These are phyloP conservation scores for Sebastes trivittatus DNA, from an alignment of 2,797 vertebrate species.

Conservation along the genomic window DNA sequence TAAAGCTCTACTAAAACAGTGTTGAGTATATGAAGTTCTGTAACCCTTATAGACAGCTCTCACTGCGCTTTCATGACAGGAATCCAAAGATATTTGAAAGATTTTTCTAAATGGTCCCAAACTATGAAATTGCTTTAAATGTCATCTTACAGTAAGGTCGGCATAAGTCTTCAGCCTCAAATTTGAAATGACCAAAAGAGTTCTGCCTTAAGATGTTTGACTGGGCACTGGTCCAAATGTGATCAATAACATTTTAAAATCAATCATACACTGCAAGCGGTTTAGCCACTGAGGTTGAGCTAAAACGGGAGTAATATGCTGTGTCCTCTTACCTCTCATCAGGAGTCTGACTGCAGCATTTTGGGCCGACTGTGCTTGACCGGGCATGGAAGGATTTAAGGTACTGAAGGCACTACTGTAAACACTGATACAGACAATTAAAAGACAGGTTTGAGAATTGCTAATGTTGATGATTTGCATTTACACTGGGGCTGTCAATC, in stretches of 20 bases:
- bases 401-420: neutral
- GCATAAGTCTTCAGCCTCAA: constrained; percentile 23
- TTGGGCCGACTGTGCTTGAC: neutral
- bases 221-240: constrained; percentile 47
- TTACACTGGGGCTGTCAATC: too few relatives aligned
- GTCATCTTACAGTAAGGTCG: constrained; percentile 27
- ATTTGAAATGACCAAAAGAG: constrained; percentile 32
- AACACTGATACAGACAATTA: neutral
- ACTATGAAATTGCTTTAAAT: constrained; percentile 31
- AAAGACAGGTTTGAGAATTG: neutral
- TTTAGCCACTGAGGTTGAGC: constrained; percentile 29
- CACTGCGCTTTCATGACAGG: neutral
- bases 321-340: constrained; percentile 14
- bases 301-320: constrained; percentile 6
- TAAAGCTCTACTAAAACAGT: neutral
- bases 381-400: neutral
- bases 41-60: neutral
- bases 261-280: constrained; percentile 36
- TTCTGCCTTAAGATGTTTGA: constrained; percentile 18
- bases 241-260: constrained; percentile 61
- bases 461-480: neutral
- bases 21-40: neutral
- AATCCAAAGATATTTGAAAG: neutral
- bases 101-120: constrained; percentile 7
- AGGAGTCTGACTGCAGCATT: constrained; percentile 16